Evolutionary conservation across 2,888 invertebrate genomes (phyloP).

Genomic region (Beris chalybata): DNA sequence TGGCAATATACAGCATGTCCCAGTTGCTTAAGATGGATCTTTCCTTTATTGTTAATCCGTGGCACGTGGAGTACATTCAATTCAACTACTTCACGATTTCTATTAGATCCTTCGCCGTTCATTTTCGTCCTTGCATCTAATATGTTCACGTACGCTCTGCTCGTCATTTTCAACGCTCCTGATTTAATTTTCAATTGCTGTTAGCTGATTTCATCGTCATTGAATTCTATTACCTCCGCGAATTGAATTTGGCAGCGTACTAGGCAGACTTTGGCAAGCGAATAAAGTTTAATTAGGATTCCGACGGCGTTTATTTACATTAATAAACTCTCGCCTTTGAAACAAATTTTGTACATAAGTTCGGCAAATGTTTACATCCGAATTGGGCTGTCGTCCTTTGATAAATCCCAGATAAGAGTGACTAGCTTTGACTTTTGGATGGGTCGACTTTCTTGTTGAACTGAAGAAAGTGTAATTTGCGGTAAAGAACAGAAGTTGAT

Average conservation of each 20-base stretch:
- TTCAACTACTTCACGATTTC: conserved; percentile 29
- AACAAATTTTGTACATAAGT: conserved; percentile 16
- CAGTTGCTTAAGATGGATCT: background rate
- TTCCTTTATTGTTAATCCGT: conserved; percentile 35
- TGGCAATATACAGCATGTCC: too few relatives aligned
- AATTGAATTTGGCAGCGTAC: background rate
- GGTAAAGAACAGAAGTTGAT: too few relatives aligned
- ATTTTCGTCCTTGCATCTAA: background rate
- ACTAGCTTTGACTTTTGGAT: too few relatives aligned
- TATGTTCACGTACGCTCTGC: too few relatives aligned
- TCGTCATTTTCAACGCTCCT: background rate
- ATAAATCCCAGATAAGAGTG: conserved; percentile 13
- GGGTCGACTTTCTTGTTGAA: too few relatives aligned
- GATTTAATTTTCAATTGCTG: background rate
- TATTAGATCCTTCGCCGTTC: background rate
- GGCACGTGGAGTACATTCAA: conserved; percentile 35
- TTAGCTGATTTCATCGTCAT: conserved; percentile 4
- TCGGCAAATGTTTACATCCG: conserved; percentile 22
- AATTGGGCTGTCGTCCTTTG: conserved; percentile 18
- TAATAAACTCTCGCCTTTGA: conserved; percentile 30
- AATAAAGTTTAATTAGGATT: too few relatives aligned
- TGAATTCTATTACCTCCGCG: background rate
- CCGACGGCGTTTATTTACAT: conserved; percentile 13
- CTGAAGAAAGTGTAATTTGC: too few relatives aligned
- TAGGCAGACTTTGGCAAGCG: too few relatives aligned